Percentiles rank a stretch among this genome's conserved stretches.
Conservation (phyloP, 2,888 invertebrate species). For the Drosophila phalerata region DNA sequence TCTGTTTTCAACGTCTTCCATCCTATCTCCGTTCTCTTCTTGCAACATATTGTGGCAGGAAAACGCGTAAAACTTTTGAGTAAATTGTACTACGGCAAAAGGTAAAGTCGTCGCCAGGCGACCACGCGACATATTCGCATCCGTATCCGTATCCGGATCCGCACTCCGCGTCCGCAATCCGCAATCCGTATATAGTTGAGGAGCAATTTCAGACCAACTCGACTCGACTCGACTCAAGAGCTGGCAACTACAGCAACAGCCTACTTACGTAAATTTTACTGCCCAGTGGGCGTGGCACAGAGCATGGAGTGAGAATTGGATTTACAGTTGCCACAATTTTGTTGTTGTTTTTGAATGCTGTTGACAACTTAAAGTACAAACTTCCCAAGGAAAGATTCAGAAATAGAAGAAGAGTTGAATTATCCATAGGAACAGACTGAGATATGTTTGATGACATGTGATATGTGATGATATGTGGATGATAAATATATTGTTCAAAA, state of each 20-base stretch:
- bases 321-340: slow-evolving; percentile 17
- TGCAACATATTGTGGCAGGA: slow-evolving; percentile 53
- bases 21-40: not conserved
- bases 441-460: too few species aligned
- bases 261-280: slow-evolving; percentile 54
- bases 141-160: slow-evolving; percentile 4
- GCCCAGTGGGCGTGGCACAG: slow-evolving; percentile 47
- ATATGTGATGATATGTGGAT: too few species aligned
- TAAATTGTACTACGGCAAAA: slow-evolving; percentile 54
- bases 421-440: not conserved
- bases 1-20: slow-evolving; percentile 14
- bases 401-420: not conserved
- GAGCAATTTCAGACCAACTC: slow-evolving; percentile 14
- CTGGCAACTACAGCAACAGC: slow-evolving; percentile 45
- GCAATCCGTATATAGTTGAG: slow-evolving; percentile 20
- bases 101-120: slow-evolving; percentile 53
- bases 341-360: slow-evolving; percentile 9
- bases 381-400: not conserved
- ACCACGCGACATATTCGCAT: slow-evolving; percentile 46
- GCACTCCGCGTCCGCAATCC: slow-evolving; percentile 20
- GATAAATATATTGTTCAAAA: too few species aligned
- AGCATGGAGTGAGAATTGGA: slow-evolving; percentile 24
- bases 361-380: slow-evolving; percentile 14
- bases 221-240: slow-evolving; percentile 24
- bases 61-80: slow-evolving; percentile 64